Percentiles rank a stretch among this genome's conserved stretches.
phyloP scores from a whole-genome alignment of 2,888 invertebrate species.

The Furcula furcula region DNA sequence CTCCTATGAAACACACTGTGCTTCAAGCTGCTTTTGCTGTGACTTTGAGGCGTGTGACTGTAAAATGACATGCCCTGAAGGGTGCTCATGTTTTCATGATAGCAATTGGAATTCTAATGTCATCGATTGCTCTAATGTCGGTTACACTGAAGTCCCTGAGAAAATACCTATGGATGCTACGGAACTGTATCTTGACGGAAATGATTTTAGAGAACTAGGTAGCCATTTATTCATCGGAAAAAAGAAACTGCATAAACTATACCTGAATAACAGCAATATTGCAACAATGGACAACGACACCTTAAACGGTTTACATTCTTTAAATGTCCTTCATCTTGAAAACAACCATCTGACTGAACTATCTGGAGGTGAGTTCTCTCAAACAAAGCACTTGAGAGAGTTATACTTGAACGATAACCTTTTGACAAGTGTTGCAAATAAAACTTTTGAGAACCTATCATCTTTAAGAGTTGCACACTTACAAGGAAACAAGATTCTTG shows the following conservation, averaged over 20 bases:
- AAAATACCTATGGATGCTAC: conserved; percentile 94
- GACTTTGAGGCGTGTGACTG: conserved; percentile 95
- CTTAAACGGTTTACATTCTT: conserved; percentile 88
- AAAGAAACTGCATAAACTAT: conserved; percentile 89
- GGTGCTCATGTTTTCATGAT: conserved; percentile 93
- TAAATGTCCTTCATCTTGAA: conserved; percentile 89
- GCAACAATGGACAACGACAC: conserved; percentile 88
- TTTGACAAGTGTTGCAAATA: conserved; percentile 86
- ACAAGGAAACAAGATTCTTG: conserved; percentile 88
- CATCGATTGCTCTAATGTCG: conserved; percentile 89
- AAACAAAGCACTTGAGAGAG: conserved; percentile 88
- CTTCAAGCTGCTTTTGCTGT: conserved; percentile 92
- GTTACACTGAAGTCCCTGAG: conserved; percentile 86
- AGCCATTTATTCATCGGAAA: conserved; percentile 93
- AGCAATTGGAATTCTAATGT: conserved; percentile 92
- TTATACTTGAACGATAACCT: conserved; percentile 91
- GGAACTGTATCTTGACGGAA: conserved; percentile 92
- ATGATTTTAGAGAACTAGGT: conserved; percentile 87
- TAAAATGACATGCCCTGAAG: conserved; percentile 92
- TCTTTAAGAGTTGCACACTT: conserved; percentile 86
- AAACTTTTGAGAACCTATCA: conserved; percentile 87
- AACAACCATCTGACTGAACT: conserved; percentile 87
- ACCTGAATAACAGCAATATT: conserved; percentile 89
- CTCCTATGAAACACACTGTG: conserved; percentile 90
- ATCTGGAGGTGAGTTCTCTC: conserved; percentile 89